Base-by-base conservation (phyloP, 2,888 invertebrate species). In the Phengaris alcon region DNA sequence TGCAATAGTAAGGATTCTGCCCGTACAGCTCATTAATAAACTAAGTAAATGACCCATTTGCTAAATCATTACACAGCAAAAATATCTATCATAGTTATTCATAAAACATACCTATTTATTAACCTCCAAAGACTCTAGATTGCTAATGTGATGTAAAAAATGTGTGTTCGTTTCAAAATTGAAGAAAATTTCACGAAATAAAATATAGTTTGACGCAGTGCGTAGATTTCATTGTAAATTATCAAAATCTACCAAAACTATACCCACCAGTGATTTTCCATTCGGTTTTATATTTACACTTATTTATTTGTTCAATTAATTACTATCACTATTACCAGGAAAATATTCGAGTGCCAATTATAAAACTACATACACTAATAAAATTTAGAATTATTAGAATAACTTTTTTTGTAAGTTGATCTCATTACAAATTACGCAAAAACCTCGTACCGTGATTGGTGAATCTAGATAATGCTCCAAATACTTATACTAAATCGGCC, bases 161-260 rank as follows among this genome's bases (percentile, higher is more conserved):
- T 69, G n/a, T 15, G 15, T 22, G 22, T 54, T 72, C 15, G 13
- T 52, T 35, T 72, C 72, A 72, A 51, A 72, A 54, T 51, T 72
- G 52, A 72, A 35, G 72, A 54, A 54, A 72, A 35, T 69, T 72
- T 22, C 52, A 54, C 72, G 54, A 72, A 54, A 72, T 35, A 22
- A 51, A 52, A 72, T 13, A 52, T 13, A 52, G 8, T 72, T 72
- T 72, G 72, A 8, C 72, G 72, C 72, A 72, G 72, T 72, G 72
- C 72, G 72, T 72, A 72, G 51, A 35, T 51, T n/a, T 51, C 52
- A 12, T 52, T 8, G 12, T 35, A 15, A 13, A 35, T 13, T 52
- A 52, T 15, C 51, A 69, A 48, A 69, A 51, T 48, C 46, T 51
- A 13, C 12, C 15, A 8, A 15, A 70, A 70, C 6, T 12, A 12